These are phyloP conservation scores for Rhagium mordax DNA, from an alignment of 2,888 invertebrate species.

Conservation along the genomic window DNA sequence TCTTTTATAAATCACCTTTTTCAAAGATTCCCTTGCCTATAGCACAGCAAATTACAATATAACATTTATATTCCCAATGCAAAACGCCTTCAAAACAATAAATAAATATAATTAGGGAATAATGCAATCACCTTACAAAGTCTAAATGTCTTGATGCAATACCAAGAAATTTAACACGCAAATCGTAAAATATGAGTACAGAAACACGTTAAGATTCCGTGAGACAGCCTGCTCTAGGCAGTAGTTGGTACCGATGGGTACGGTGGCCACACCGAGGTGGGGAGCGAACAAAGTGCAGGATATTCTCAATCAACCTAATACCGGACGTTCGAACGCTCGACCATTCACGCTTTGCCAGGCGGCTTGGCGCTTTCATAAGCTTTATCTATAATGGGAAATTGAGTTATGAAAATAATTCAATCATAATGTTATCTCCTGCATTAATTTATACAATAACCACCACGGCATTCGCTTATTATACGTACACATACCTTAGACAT, in stretches of 20 bases:
- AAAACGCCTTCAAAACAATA: not conserved
- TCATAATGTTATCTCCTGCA: conserved; percentile 15
- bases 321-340: conserved; percentile 32
- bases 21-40: not conserved
- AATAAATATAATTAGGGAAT: conserved; percentile 14
- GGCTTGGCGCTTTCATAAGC: conserved; percentile 24
- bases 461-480: conserved; percentile 23
- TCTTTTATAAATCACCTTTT: not conserved
- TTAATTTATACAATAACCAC: conserved; percentile 18
- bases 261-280: conserved; percentile 52
- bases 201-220: conserved; percentile 31
- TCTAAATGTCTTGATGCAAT: conserved; percentile 28
- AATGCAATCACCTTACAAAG: conserved; percentile 22
- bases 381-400: conserved; percentile 29
- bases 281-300: conserved; percentile 54
- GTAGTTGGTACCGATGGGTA: conserved; percentile 62
- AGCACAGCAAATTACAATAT: not conserved
- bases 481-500: not conserved
- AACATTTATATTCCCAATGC: not conserved
- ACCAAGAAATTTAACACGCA: conserved; percentile 30
- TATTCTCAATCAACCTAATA: conserved; percentile 60
- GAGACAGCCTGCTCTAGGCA: conserved; percentile 38
- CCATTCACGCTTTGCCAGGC: conserved; percentile 38
- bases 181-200: conserved; percentile 29
- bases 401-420: conserved; percentile 32